Evolutionary conservation across 2,113 vertebrate species (phyloP).

Genomic region (Ageneiosus marmoratus): DNA sequence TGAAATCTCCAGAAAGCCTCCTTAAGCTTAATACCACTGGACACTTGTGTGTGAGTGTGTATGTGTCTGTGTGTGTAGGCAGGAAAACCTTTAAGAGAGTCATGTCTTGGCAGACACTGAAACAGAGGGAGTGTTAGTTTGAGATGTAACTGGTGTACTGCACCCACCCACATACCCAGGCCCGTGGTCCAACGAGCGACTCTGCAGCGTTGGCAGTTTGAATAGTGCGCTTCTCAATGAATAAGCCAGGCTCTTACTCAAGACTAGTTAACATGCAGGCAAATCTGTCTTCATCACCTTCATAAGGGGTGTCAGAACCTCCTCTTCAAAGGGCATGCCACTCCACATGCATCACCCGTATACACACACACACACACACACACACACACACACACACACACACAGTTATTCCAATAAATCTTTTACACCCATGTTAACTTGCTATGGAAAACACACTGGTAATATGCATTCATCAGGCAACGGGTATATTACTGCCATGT

Average conservation of each 20-base stretch:
- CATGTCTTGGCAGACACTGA: constrained; percentile 22
- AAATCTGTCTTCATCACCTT: constrained; percentile 65
- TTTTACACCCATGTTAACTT: constrained; percentile 2
- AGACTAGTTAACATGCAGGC: constrained; percentile 67
- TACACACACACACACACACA: constrained; percentile 30
- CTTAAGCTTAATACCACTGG: constrained; percentile 10
- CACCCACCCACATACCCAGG: constrained; percentile 56
- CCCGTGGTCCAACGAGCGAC: constrained; percentile 32
- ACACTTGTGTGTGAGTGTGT: background rate
- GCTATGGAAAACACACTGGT: background rate
- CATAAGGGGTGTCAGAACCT: constrained; percentile 48
- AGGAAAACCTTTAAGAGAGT: constrained; percentile 19
- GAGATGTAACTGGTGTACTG: constrained; percentile 41
- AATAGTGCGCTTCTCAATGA: constrained; percentile 45
- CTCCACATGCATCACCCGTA: constrained; percentile 19
- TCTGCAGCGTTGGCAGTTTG: constrained; percentile 13
- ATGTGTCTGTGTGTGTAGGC: background rate
- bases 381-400: constrained; percentile 29
- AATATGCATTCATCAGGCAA: constrained; percentile 12
- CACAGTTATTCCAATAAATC: constrained; percentile 7
- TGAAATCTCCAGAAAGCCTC: constrained; percentile 9
- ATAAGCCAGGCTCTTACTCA: constrained; percentile 57
- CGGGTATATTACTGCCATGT: constrained; percentile 30
- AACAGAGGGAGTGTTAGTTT: constrained; percentile 34
- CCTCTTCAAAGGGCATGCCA: constrained; percentile 38